Conservation (phyloP, 2,113 vertebrate species). For the Oncorhynchus kisutch region DNA sequence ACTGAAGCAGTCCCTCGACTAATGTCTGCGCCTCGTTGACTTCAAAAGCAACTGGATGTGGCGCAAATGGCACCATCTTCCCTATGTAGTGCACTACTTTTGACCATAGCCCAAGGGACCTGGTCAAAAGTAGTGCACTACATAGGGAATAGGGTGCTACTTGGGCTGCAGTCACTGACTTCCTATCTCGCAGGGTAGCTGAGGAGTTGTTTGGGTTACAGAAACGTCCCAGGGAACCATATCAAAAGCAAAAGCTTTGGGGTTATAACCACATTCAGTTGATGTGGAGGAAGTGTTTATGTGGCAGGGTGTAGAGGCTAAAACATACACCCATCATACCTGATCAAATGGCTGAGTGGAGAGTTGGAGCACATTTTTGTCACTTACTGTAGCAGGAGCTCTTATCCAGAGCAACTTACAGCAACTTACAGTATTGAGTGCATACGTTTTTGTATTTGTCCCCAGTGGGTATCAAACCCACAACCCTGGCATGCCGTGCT, state of each 20-base stretch:
- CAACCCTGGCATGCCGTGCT: no score
- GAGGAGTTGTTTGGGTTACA: not conserved
- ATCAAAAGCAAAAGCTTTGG: not conserved
- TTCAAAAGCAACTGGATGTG: not conserved
- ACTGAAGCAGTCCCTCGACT: not conserved
- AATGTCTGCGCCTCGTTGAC: not conserved
- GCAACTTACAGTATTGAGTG: no score
- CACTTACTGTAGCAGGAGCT: not conserved
- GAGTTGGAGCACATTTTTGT: not conserved
- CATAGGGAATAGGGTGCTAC: no score
- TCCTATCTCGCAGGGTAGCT: not conserved
- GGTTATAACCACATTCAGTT: no score
- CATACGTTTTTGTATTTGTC: no score
- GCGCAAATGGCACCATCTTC: no score
- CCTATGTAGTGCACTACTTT: no score
- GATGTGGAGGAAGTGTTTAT: not conserved
- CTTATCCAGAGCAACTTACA: no score
- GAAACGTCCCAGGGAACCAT: not conserved
- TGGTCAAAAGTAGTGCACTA: no score
- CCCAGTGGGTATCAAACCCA: no score
- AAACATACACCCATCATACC: not conserved
- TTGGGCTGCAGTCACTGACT: no score
- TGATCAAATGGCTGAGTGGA: not conserved
- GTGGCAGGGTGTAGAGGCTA: not conserved
- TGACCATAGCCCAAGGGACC: no score